A percentile compares a stretch with the other conserved stretches of the same genome.
Conservation (phyloP, 2,113 vertebrate species). For the Microcebus murinus region DNA sequence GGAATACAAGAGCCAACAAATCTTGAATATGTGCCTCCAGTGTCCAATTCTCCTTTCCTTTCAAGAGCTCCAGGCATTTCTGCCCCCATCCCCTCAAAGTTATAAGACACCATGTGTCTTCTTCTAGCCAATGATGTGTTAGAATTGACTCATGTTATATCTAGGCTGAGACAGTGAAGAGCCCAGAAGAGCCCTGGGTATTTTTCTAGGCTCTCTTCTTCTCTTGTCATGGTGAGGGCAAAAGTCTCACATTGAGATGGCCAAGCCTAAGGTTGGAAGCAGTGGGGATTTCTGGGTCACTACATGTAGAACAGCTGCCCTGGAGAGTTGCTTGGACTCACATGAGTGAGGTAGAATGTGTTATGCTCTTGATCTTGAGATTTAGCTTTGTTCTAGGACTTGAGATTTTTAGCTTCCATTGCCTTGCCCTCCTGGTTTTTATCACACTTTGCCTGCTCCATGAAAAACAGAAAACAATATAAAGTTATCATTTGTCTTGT, state of each 20-base stretch:
- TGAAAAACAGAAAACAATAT: background rate
- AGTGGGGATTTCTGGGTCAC: background rate
- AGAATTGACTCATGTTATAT: background rate
- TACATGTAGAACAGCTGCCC: background rate
- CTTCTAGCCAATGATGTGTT: background rate
- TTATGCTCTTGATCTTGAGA: background rate
- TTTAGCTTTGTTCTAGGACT: background rate
- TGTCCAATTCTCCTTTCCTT: background rate
- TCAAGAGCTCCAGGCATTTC: background rate
- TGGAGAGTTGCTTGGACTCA: background rate
- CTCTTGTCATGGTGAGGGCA: background rate
- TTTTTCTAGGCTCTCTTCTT: background rate
- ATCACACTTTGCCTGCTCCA: background rate
- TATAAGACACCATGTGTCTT: background rate
- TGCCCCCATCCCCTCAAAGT: accelerated
- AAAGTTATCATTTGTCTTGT: background rate
- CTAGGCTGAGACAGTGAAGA: background rate
- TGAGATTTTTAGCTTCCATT: background rate
- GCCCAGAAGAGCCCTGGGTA: background rate
- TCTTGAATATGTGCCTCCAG: background rate
- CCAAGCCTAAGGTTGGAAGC: background rate
- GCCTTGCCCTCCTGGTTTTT: background rate
- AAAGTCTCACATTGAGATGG: background rate
- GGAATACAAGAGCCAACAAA: background rate
- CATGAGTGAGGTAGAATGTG: background rate